Percentiles rank a stretch among this genome's conserved stretches.
phyloP scores from a whole-genome alignment of 2,113 vertebrate genomes.

The Antechinus stuartii region DNA sequence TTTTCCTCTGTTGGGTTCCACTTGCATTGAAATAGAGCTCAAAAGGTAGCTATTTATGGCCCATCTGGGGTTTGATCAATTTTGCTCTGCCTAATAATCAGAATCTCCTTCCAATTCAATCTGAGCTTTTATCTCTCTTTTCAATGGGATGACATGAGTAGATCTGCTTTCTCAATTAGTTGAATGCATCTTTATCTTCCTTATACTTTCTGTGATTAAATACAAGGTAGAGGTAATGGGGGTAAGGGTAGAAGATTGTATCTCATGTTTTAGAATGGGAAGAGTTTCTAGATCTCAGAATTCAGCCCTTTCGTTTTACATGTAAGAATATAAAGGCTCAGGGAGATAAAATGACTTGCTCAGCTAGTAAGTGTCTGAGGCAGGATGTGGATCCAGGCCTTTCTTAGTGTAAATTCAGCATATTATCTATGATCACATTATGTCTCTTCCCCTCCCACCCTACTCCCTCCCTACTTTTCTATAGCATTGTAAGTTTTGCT shows the following conservation, averaged over 20 bases:
- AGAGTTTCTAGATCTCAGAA: neutral
- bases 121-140: too few relatives aligned
- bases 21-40: neutral
- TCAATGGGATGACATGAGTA: neutral
- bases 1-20: neutral
- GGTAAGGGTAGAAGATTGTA: neutral
- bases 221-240: neutral
- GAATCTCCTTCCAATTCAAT: neutral
- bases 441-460: neutral
- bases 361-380: neutral
- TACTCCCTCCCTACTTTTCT: neutral
- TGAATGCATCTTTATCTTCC: neutral
- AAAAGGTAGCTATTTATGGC: neutral
- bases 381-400: neutral
- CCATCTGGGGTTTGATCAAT: neutral
- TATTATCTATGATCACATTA: neutral
- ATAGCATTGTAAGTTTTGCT: neutral
- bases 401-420: neutral
- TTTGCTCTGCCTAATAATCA: neutral
- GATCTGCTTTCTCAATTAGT: neutral
- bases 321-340: neutral
- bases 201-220: neutral
- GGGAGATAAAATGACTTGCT: neutral
- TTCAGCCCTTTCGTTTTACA: neutral
- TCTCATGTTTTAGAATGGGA: neutral